Conservation (phyloP, 2,113 vertebrate genomes). For the Monarcha castaneiventris region DNA sequence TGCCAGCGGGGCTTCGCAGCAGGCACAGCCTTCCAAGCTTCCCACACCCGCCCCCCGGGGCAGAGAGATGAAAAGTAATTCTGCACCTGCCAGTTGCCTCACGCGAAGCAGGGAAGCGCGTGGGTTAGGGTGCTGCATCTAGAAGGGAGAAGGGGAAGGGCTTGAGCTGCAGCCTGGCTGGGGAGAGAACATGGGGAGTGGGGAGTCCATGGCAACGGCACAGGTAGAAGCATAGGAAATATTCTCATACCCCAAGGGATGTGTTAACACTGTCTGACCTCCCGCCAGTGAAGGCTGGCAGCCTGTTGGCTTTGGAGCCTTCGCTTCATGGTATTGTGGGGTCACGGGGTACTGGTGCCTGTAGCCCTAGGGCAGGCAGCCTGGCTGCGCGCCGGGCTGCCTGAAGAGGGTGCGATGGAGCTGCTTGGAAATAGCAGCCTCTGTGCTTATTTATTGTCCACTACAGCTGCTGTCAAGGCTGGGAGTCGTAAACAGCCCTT, state of each 20-base stretch:
- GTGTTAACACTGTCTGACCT: neutral
- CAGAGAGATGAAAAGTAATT: neutral
- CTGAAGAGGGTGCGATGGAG: neutral
- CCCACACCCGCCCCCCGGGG: neutral
- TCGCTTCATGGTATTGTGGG: rapidly evolving
- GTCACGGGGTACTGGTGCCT: rapidly evolving
- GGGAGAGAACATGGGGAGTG: neutral
- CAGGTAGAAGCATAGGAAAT: neutral
- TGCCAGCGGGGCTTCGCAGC: neutral
- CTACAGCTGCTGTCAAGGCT: neutral
- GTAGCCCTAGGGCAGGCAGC: rapidly evolving
- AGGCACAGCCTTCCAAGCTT: neutral
- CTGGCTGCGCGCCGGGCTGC: neutral
- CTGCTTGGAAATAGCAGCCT: neutral
- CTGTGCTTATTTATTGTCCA: neutral
- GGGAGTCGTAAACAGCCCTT: neutral
- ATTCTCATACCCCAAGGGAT: rapidly evolving
- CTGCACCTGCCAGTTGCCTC: neutral
- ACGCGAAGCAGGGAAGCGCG: rapidly evolving
- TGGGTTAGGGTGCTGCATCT: neutral
- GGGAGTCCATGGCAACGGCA: rapidly evolving
- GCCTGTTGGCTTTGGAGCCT: neutral
- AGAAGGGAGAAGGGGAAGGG: neutral
- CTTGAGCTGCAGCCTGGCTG: neutral
- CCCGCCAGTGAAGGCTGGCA: rapidly evolving